Evolutionary conservation across 2,113 vertebrate species (phyloP).

Genomic region (Pomatostomus ruficeps): DNA sequence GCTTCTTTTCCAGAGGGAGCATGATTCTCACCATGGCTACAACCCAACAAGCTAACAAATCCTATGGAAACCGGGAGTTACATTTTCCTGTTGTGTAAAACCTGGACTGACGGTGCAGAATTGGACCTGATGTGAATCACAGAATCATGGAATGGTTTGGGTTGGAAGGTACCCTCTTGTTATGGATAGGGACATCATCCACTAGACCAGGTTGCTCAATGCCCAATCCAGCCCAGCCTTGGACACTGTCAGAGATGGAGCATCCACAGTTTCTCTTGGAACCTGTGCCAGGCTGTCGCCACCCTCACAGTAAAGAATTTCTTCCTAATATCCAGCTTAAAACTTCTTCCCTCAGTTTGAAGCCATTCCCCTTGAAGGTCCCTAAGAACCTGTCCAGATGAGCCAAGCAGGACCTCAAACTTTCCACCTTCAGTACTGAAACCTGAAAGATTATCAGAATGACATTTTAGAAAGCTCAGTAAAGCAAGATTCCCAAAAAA

Average conservation of each 20-base stretch:
- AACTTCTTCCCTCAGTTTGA: neutral
- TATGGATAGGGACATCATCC: neutral
- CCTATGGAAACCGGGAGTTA: neutral
- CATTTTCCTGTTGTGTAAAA: neutral
- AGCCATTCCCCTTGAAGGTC: neutral
- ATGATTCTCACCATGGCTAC: neutral
- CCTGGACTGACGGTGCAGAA: neutral
- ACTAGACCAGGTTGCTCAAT: neutral
- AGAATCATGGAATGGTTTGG: neutral
- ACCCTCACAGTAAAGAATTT: neutral
- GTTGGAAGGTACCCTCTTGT: neutral
- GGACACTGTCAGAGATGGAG: neutral
- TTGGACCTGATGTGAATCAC: neutral
- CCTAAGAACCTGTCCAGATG: neutral
- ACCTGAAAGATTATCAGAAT: neutral
- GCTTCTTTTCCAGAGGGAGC: neutral
- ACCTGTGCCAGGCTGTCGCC: neutral
- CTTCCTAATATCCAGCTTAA: neutral
- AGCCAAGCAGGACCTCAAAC: neutral
- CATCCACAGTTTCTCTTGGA: neutral
- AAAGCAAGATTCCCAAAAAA: neutral
- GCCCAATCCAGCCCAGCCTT: neutral
- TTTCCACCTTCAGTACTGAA: neutral
- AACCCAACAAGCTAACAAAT: neutral
- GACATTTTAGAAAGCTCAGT: neutral